Evolutionary conservation across 2,797 vertebrate genomes (phyloP).

Genomic region (Microtus agrestis): DNA sequence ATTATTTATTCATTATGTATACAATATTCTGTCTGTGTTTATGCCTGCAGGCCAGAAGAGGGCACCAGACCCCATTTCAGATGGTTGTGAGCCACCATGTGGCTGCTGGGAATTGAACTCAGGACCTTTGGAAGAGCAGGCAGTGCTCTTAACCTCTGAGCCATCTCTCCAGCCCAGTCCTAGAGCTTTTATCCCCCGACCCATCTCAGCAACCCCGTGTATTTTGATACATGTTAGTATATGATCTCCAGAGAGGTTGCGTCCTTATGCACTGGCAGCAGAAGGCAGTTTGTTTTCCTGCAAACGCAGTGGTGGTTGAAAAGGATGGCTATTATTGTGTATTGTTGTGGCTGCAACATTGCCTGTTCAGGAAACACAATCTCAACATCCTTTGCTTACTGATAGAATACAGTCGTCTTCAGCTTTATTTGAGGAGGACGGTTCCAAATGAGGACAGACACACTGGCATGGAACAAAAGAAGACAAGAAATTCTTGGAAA

Average conservation of each 20-base stretch:
- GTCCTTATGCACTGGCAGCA: neutral
- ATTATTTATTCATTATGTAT: no score
- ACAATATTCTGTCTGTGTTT: no score
- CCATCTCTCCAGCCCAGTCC: no score
- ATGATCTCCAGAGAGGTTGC: neutral
- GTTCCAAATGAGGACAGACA: neutral
- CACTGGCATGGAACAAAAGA: neutral
- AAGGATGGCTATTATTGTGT: neutral
- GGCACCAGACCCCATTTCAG: no score
- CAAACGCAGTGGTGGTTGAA: neutral
- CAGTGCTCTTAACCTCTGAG: no score
- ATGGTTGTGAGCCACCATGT: no score
- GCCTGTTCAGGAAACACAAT: neutral
- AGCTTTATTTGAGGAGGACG: neutral
- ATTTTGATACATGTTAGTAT: neutral
- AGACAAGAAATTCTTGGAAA: neutral
- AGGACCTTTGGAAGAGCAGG: no score
- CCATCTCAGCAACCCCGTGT: neutral
- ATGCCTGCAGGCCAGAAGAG: no score
- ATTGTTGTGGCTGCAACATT: neutral
- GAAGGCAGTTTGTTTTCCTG: neutral
- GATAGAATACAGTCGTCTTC: neutral
- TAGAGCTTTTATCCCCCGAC: neutral
- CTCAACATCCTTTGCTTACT: neutral
- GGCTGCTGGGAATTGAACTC: no score